Evolutionary conservation across 1,140 invertebrate genomes (phyloP).

Genomic region (Heliconius nattereri): DNA sequence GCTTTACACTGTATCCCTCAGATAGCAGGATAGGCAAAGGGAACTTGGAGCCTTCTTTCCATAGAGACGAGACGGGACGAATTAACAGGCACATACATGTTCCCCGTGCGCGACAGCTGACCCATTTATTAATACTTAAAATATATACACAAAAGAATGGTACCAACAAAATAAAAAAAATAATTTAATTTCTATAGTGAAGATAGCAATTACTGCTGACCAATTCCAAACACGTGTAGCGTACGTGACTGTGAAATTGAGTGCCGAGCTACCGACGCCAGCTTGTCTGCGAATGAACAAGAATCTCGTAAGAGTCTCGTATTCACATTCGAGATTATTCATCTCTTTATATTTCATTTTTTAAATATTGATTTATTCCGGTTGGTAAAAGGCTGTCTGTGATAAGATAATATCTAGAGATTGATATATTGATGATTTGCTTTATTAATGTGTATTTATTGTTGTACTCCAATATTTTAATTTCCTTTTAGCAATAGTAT

Average conservation of each 20-base stretch:
- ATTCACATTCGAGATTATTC: too few relatives aligned
- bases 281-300: neutral
- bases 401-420: neutral
- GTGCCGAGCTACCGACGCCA: slow-evolving; percentile 20
- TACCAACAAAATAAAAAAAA: neutral
- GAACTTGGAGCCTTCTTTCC: too few relatives aligned
- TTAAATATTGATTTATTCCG: neutral
- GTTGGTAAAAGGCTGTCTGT: neutral
- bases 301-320: too few relatives aligned
- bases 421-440: neutral
- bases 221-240: neutral
- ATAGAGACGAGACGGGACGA: too few relatives aligned
- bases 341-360: neutral
- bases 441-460: slow-evolving; percentile 1
- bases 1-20: too few relatives aligned
- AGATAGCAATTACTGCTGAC: neutral
- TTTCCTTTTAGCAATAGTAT: too few relatives aligned
- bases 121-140: neutral
- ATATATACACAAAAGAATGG: neutral
- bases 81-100: too few relatives aligned
- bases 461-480: neutral
- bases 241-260: neutral
- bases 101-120: too few relatives aligned
- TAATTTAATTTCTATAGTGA: neutral
- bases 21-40: too few relatives aligned